Conservation (phyloP, 2,888 invertebrate species). For the Drosophila conformis region DNA sequence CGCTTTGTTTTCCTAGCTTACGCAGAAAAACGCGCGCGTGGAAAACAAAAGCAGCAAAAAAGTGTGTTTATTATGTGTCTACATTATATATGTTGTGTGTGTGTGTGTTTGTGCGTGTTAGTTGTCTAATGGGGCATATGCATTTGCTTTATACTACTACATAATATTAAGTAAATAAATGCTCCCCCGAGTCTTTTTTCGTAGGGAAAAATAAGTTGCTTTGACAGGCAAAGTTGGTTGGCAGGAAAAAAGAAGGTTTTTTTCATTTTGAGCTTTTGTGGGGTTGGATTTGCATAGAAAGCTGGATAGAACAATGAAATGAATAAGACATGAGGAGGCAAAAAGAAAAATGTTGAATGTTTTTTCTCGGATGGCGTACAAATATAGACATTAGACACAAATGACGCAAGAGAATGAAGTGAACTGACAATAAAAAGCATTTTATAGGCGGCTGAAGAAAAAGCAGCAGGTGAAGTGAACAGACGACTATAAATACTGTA, state of each 20-base stretch:
- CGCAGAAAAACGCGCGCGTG: conserved; percentile 24
- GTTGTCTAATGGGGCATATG: conserved; percentile 74
- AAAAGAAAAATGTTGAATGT: conserved; percentile 22
- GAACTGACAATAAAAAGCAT: conserved; percentile 13
- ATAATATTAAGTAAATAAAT: conserved; percentile 75
- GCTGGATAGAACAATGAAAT: conserved; percentile 43
- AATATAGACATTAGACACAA: conserved; percentile 35
- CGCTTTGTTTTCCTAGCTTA: conserved; percentile 7
- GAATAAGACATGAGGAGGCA: conserved; percentile 60
- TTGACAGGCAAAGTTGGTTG: conserved; percentile 55
- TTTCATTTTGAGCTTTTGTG: conserved; percentile 1
- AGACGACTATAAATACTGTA: conserved; percentile 1
- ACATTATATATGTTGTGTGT: conserved; percentile 7
- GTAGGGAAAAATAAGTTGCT: conserved; percentile 58
- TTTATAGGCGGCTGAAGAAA: background rate
- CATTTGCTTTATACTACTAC: conserved; percentile 57
- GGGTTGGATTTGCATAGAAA: conserved; percentile 23
- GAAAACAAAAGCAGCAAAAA: conserved; percentile 35
- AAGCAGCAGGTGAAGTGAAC: conserved; percentile 1
- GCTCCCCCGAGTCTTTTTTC: conserved; percentile 19
- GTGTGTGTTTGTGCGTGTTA: conserved; percentile 21
- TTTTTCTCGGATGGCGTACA: conserved; percentile 19
- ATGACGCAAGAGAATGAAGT: conserved; percentile 18
- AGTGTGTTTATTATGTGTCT: conserved; percentile 62
- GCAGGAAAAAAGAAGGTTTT: conserved; percentile 3